These are phyloP conservation scores for Henricia sp. DNA, from an alignment of 53 echinoderm and acorn worm genomes.

Conservation along the genomic window DNA sequence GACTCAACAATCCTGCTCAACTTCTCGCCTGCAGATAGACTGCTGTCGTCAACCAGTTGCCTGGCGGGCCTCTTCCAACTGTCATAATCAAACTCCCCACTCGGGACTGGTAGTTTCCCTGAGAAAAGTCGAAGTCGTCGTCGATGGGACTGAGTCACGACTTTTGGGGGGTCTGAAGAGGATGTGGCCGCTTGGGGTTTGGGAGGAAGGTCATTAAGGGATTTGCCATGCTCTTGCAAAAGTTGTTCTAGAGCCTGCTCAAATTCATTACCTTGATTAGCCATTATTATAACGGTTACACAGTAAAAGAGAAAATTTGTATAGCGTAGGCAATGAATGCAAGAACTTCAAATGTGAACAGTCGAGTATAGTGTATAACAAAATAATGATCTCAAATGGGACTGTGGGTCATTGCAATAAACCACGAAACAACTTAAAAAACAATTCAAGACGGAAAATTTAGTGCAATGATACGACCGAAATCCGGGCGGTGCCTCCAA, in stretches of 20 bases:
- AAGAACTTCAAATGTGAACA: neutral
- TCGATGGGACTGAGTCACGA: neutral
- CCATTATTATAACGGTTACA: neutral
- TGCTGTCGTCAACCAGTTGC: conserved; percentile 40
- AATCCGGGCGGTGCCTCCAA: conserved; percentile 17
- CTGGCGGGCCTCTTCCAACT: conserved; percentile 45
- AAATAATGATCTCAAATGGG: neutral
- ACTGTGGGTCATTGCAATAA: too few species aligned
- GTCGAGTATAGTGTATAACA: neutral
- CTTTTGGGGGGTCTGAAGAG: neutral
- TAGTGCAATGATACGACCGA: neutral
- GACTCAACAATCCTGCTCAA: conserved; percentile 35
- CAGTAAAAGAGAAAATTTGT: neutral
- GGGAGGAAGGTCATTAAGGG: conserved; percentile 38
- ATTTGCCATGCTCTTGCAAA: conserved; percentile 14
- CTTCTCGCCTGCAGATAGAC: conserved; percentile 14
- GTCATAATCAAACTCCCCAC: conserved; percentile 48
- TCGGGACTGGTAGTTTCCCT: conserved; percentile 46
- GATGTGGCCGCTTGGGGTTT: neutral
- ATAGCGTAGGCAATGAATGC: neutral
- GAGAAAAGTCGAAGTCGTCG: conserved; percentile 59
- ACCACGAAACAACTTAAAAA: too few species aligned
- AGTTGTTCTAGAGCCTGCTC: conserved; percentile 23
- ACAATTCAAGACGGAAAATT: neutral
- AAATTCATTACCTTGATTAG: conserved; percentile 14